These are phyloP conservation scores for Agonopterix subpropinquella DNA, from an alignment of 2,888 invertebrate genomes.

Conservation along the genomic window DNA sequence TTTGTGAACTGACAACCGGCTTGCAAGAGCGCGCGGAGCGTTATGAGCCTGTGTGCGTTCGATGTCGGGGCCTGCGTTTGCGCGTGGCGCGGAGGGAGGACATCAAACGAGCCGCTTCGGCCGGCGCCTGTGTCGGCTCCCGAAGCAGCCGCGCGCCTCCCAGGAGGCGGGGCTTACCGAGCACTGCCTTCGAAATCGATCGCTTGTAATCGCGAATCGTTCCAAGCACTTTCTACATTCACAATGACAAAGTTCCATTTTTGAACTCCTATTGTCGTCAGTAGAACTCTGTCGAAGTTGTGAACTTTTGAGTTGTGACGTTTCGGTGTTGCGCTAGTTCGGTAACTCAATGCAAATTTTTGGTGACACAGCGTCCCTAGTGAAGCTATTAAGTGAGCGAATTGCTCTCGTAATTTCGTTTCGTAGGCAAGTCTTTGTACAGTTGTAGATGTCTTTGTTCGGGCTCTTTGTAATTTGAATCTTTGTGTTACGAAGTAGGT, in stretches of 20 bases:
- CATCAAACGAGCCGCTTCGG: constrained; percentile 64
- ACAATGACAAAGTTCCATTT: constrained; percentile 37
- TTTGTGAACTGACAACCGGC: constrained; percentile 66
- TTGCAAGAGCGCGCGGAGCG: constrained; percentile 68
- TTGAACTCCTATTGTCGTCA: not conserved
- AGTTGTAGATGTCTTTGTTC: constrained; percentile 43
- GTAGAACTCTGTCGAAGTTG: constrained; percentile 41
- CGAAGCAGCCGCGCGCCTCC: constrained; percentile 67
- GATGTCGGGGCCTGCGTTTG: constrained; percentile 56
- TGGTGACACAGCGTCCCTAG: constrained; percentile 58
- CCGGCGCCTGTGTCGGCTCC: constrained; percentile 68
- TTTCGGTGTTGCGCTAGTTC: constrained; percentile 32
- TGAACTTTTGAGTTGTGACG: constrained; percentile 20
- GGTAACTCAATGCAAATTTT: constrained; percentile 59
- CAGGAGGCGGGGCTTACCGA: constrained; percentile 63
- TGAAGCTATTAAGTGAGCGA: constrained; percentile 62
- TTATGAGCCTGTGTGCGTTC: constrained; percentile 70
- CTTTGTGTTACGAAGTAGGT: constrained; percentile 33
- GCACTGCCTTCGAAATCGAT: constrained; percentile 70
- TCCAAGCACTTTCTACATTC: constrained; percentile 25
- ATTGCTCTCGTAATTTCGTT: constrained; percentile 71
- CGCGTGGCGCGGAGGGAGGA: constrained; percentile 37
- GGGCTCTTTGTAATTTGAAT: constrained; percentile 51
- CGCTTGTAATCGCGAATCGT: constrained; percentile 54
- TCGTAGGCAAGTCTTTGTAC: constrained; percentile 67